Percentiles rank a stretch among this genome's conserved stretches.
Evolutionary conservation across 2,797 vertebrate genomes (phyloP).

Genomic region (Manis crassicaudata): DNA sequence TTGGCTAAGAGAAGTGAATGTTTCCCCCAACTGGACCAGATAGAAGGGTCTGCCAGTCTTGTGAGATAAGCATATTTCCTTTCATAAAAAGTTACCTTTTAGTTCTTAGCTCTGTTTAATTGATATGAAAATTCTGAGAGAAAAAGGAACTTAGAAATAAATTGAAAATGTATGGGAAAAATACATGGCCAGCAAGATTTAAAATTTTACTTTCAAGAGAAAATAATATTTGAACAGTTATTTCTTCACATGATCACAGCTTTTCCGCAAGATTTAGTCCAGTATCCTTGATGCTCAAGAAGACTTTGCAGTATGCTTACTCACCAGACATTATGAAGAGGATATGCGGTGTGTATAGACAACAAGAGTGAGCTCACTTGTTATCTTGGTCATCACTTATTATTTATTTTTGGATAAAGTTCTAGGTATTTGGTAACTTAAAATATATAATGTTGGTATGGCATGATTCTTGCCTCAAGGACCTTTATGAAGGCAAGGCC

Average conservation of each 20-base stretch:
- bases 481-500: neutral
- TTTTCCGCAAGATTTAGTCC: neutral
- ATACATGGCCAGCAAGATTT: neutral
- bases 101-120: neutral
- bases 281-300: neutral
- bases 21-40: neutral
- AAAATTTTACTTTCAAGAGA: neutral
- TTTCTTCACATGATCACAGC: neutral
- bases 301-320: neutral
- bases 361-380: neutral
- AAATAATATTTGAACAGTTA: neutral
- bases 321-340: neutral
- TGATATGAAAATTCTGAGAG: constrained; percentile 18
- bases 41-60: neutral
- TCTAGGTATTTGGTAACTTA: constrained; percentile 12
- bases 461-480: neutral
- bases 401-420: neutral
- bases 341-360: neutral
- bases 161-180: neutral
- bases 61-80: neutral
- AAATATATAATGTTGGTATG: neutral
- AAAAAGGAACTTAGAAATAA: neutral
- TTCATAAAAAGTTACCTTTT: neutral
- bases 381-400: neutral
- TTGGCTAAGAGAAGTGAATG: neutral